Conservation (phyloP, 2,797 vertebrate species). For the Cossypha niveicapilla region DNA sequence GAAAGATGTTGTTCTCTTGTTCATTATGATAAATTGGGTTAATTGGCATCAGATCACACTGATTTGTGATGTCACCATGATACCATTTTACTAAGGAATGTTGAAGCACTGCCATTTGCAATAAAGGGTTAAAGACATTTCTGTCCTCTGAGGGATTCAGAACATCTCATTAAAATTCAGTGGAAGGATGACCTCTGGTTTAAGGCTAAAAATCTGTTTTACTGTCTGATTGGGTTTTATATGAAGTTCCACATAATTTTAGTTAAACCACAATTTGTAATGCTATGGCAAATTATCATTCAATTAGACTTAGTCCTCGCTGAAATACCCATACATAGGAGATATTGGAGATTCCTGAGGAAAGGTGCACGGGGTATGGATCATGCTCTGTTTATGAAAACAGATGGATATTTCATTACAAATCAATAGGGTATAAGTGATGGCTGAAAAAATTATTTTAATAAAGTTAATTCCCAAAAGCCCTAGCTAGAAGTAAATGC, state of each 20-base stretch:
- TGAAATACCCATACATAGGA: conserved; percentile 15
- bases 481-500: not conserved
- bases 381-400: conserved; percentile 47
- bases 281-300: conserved; percentile 55
- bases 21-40: conserved; percentile 47
- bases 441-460: conserved; percentile 55
- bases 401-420: conserved; percentile 54
- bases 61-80: not conserved
- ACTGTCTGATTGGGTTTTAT: conserved; percentile 43
- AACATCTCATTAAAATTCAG: conserved; percentile 41
- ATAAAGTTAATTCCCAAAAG: conserved; percentile 33
- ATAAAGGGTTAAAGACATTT: conserved; percentile 22
- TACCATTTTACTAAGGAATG: conserved; percentile 28
- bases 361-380: not conserved
- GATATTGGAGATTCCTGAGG: conserved; percentile 33
- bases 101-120: not conserved
- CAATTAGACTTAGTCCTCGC: conserved; percentile 33
- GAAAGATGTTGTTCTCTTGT: not conserved
- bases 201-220: conserved; percentile 58
- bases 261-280: conserved; percentile 55
- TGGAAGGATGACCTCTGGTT: conserved; percentile 30
- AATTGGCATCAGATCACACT: conserved; percentile 37
- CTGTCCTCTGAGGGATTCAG: not conserved
- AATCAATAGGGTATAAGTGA: conserved; percentile 40
- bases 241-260: conserved; percentile 30